Conservation (phyloP, 2,888 invertebrate genomes). For the Zeuzera pyrina region DNA sequence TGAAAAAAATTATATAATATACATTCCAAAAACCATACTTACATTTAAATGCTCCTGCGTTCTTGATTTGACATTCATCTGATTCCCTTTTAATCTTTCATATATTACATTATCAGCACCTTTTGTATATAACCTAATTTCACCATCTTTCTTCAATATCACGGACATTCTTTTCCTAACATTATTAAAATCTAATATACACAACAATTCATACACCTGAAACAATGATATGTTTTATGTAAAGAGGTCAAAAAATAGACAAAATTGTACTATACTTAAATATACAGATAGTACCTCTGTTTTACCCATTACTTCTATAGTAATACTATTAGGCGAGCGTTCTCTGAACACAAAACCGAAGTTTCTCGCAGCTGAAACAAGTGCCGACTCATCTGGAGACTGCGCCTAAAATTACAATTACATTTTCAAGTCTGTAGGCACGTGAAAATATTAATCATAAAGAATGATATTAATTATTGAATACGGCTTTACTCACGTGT, state of each 20-base stretch:
- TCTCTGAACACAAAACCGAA: constrained; percentile 99
- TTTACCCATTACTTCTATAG: constrained; percentile 89
- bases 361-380: constrained; percentile 97
- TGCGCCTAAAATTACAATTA: constrained; percentile 91
- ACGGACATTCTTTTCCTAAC: constrained; percentile 99
- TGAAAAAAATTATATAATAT: background rate
- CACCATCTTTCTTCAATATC: constrained; percentile 86
- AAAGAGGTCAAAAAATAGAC: background rate
- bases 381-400: constrained; percentile 97
- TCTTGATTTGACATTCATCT: constrained; percentile 82
- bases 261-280: background rate
- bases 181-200: constrained; percentile 99
- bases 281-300: constrained; percentile 69
- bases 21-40: constrained; percentile 40
- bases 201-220: constrained; percentile 94
- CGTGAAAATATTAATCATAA: too few species aligned
- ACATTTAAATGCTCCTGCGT: constrained; percentile 97
- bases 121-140: constrained; percentile 94
- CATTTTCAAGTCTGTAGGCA: too few species aligned
- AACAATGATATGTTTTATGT: constrained; percentile 26
- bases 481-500: too few species aligned
- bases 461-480: too few species aligned
- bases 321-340: constrained; percentile 92
- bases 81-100: constrained; percentile 87
- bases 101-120: constrained; percentile 99